Conservation (phyloP, 2,888 invertebrate genomes). For the Hecatera dysodea region DNA sequence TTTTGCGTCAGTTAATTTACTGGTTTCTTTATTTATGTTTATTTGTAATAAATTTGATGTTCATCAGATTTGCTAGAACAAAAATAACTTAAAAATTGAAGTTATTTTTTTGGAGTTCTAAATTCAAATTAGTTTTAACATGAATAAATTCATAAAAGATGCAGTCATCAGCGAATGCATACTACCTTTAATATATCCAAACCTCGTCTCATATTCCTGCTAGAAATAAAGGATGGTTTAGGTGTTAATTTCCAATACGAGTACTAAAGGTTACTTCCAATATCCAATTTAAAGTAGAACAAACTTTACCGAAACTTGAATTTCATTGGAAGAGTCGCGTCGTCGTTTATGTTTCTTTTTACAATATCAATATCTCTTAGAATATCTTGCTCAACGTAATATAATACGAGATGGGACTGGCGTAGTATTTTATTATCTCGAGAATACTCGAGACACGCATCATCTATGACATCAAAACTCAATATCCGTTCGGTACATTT, state of each 20-base stretch:
- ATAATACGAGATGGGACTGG: slow-evolving; percentile 64
- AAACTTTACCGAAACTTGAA: slow-evolving; percentile 24
- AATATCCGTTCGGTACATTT: slow-evolving; percentile 85
- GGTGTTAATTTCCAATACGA: not conserved
- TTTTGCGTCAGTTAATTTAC: slow-evolving; percentile 57
- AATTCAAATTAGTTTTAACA: not conserved
- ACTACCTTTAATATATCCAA: not conserved
- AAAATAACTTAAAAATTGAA: not conserved
- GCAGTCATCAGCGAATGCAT: not conserved
- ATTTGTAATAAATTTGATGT: slow-evolving; percentile 24
- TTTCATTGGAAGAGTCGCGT: slow-evolving; percentile 19
- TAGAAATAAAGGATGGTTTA: not conserved
- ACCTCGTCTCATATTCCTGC: not conserved
- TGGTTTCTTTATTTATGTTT: slow-evolving; percentile 34
- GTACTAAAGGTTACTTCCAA: slow-evolving; percentile 8
- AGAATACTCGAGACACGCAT: slow-evolving; percentile 81
- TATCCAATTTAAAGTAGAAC: slow-evolving; percentile 30
- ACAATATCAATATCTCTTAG: slow-evolving; percentile 60
- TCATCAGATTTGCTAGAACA: not conserved
- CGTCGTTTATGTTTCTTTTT: slow-evolving; percentile 54
- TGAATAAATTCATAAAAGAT: not conserved
- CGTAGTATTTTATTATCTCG: slow-evolving; percentile 84
- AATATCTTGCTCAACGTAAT: slow-evolving; percentile 58
- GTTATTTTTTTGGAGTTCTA: not conserved
- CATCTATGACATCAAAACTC: slow-evolving; percentile 86